Conservation (phyloP, 2,113 vertebrate genomes). For the Psammodynastes pulverulentus region DNA sequence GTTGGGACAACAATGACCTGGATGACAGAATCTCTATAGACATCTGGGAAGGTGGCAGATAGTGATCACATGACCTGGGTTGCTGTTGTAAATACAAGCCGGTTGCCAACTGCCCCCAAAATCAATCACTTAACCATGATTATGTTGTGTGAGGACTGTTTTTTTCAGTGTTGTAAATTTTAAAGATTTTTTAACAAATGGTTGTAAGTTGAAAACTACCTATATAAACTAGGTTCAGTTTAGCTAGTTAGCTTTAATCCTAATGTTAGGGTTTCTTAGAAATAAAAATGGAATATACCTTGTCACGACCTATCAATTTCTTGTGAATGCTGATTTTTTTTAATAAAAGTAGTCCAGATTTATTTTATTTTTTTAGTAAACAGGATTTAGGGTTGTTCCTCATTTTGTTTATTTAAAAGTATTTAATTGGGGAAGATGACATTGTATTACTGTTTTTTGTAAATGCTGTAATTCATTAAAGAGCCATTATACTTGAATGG, state of each 20-base stretch:
- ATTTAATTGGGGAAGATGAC: conserved; percentile 33
- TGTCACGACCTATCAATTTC: background rate
- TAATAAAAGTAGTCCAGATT: conserved; percentile 36
- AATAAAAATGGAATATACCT: conserved; percentile 28
- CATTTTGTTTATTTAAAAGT: conserved; percentile 36
- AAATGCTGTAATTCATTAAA: conserved; percentile 18
- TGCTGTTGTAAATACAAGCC: background rate
- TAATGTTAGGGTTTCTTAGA: conserved; percentile 33
- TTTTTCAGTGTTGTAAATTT: background rate
- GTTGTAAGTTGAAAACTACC: background rate
- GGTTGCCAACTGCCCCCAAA: background rate
- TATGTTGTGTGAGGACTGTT: background rate
- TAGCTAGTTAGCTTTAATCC: background rate
- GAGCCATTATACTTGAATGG: conserved; percentile 37
- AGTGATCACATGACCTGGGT: background rate
- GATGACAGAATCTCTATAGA: too few species aligned
- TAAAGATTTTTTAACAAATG: background rate
- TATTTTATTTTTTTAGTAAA: conserved; percentile 35
- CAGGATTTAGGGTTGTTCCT: background rate
- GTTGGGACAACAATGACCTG: too few species aligned
- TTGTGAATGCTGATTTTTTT: conserved; percentile 31
- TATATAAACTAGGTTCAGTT: background rate
- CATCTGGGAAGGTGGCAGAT: background rate
- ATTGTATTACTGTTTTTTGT: conserved; percentile 49
- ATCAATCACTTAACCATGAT: background rate